phyloP scores from a whole-genome alignment of 2,888 invertebrate species.

The Pyralis farinalis region DNA sequence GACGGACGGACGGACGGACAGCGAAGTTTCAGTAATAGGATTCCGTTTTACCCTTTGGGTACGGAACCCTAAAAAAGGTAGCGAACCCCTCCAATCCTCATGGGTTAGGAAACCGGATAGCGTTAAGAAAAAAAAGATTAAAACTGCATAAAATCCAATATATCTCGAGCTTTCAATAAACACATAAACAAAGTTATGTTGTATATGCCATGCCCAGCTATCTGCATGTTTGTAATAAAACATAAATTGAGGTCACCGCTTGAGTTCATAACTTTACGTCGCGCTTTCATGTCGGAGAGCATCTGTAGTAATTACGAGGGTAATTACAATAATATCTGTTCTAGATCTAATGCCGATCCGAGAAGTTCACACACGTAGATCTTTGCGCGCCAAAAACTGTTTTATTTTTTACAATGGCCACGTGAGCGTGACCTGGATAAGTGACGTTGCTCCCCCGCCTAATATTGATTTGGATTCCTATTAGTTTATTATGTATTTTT shows the following conservation, averaged over 20 bases:
- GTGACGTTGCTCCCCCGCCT: slow-evolving; percentile 30
- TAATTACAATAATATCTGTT: slow-evolving; percentile 30
- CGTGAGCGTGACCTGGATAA: slow-evolving; percentile 30
- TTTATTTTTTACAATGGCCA: slow-evolving; percentile 28
- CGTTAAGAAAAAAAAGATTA: too few relatives aligned
- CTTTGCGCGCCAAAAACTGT: slow-evolving; percentile 50
- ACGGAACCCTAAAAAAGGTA: too few relatives aligned
- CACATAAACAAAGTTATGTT: too few relatives aligned
- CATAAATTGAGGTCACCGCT: slow-evolving; percentile 3
- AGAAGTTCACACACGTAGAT: slow-evolving; percentile 35
- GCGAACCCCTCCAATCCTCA: too few relatives aligned
- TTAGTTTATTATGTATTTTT: neutral
- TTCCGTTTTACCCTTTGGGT: too few relatives aligned
- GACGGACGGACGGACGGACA: too few relatives aligned
- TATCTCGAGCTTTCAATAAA: too few relatives aligned
- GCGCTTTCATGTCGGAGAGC: slow-evolving; percentile 14
- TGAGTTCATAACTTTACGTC: neutral
- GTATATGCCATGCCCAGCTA: too few relatives aligned
- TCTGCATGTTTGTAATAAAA: too few relatives aligned
- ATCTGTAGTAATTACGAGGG: slow-evolving; percentile 34
- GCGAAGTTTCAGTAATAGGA: too few relatives aligned
- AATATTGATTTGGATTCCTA: slow-evolving; percentile 25
- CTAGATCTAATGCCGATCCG: slow-evolving; percentile 26
- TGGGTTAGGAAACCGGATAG: too few relatives aligned
- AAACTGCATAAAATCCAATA: too few relatives aligned